Conservation (phyloP, 2,113 vertebrate genomes). For the Actenoides lindsayi region DNA sequence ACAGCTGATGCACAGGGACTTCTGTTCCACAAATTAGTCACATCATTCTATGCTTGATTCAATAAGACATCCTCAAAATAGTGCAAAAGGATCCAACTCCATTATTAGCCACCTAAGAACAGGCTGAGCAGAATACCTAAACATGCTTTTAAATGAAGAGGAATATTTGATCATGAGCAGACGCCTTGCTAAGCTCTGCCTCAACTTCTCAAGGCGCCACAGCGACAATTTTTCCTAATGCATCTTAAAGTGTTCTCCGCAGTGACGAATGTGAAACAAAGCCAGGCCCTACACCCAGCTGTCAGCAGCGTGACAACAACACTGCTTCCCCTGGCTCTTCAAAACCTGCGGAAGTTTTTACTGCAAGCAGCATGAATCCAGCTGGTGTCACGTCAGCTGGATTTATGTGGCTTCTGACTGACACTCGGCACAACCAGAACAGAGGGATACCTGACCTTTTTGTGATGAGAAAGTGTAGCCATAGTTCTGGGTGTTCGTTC, state of each 20-base stretch:
- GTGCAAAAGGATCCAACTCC: not conserved
- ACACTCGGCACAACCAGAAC: not conserved
- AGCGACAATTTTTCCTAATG: not conserved
- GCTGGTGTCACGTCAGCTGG: not conserved
- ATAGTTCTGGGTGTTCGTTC: not conserved
- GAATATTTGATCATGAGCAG: not conserved
- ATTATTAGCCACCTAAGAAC: not conserved
- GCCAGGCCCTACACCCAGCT: not conserved
- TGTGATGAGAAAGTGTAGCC: not conserved
- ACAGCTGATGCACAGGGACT: conserved; percentile 14
- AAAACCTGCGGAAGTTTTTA: not conserved
- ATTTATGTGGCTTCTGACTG: not conserved
- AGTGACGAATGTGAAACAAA: not conserved
- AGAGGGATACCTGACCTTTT: not conserved
- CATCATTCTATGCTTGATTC: not conserved
- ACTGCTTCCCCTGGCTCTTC: not conserved
- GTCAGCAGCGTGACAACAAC: not conserved
- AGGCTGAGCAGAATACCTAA: not conserved
- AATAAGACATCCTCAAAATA: not conserved
- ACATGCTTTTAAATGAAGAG: not conserved
- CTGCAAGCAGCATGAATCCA: not conserved
- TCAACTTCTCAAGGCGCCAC: not conserved
- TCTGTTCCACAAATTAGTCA: conserved; percentile 14
- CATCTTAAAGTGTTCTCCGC: not conserved
- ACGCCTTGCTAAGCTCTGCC: not conserved